A percentile compares a stretch with the other conserved stretches of the same genome.
Evolutionary conservation across 2,888 invertebrate species (phyloP).

Genomic region (Coecobrya sp.): DNA sequence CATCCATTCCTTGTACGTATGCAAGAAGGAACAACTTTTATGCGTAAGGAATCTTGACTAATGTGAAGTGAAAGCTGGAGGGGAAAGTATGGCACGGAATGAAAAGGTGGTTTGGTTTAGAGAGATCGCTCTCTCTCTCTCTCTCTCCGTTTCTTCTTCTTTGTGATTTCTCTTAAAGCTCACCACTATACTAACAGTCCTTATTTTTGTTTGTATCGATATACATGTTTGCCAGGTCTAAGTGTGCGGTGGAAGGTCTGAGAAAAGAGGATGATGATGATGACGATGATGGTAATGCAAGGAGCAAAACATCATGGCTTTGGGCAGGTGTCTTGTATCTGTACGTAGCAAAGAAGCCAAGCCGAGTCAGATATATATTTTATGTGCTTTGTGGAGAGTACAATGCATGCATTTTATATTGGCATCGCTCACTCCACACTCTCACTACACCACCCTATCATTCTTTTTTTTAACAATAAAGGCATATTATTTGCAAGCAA

Average conservation of each 20-base stretch:
- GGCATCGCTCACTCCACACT: slow-evolving; percentile 38
- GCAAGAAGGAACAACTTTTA: slow-evolving; percentile 74
- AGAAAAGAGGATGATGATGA: slow-evolving; percentile 41
- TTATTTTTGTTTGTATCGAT: slow-evolving; percentile 75
- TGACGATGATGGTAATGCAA: slow-evolving; percentile 47
- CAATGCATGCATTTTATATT: slow-evolving; percentile 64
- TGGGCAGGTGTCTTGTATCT: slow-evolving; percentile 80
- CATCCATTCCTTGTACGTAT: slow-evolving; percentile 62
- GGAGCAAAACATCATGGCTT: slow-evolving; percentile 73
- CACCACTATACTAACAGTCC: background rate
- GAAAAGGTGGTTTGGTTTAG: slow-evolving; percentile 80
- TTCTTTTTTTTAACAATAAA: slow-evolving; percentile 57
- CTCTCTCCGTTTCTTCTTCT: slow-evolving; percentile 14
- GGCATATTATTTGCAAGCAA: slow-evolving; percentile 53
- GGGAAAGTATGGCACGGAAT: slow-evolving; percentile 81
- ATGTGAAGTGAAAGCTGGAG: slow-evolving; percentile 81
- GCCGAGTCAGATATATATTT: slow-evolving; percentile 59
- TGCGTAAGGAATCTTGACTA: slow-evolving; percentile 81
- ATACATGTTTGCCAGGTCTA: slow-evolving; percentile 24
- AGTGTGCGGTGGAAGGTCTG: slow-evolving; percentile 16
- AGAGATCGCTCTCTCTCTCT: slow-evolving; percentile 53
- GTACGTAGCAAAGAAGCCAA: slow-evolving; percentile 26
- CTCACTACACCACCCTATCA: slow-evolving; percentile 36
- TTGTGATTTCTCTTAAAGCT: slow-evolving; percentile 24
- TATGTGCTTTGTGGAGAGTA: slow-evolving; percentile 57